These are phyloP conservation scores for cat (Felis catus) DNA, from an alignment of 2,113 vertebrate genomes.

Conservation along the genomic window DNA sequence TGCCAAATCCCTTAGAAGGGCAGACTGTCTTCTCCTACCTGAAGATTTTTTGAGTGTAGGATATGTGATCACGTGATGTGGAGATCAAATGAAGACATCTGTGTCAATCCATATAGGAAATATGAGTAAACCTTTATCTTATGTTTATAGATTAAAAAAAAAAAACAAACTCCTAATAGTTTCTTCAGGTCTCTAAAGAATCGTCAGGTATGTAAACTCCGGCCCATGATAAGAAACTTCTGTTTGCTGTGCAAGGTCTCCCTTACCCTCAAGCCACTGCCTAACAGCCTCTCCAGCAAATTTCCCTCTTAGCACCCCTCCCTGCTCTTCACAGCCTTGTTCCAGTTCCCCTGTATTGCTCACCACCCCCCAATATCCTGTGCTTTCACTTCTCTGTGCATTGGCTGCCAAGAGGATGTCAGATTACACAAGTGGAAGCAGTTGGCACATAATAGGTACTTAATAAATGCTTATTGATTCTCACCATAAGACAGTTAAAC, in stretches of 20 bases:
- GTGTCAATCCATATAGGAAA: neutral
- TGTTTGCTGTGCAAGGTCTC: neutral
- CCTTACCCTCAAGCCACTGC: neutral
- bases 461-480: slow-evolving; percentile 32
- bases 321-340: neutral
- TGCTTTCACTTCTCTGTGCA: neutral
- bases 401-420: neutral
- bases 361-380: neutral
- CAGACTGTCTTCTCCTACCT: neutral
- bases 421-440: neutral
- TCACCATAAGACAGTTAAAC: neutral
- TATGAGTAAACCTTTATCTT: neutral
- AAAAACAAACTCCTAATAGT: slow-evolving; percentile 17
- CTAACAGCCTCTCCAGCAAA: neutral
- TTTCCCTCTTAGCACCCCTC: neutral
- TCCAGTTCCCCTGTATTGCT: slow-evolving; percentile 18
- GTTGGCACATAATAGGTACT: neutral
- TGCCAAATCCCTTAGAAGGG: neutral
- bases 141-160: neutral
- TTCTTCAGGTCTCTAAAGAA: slow-evolving; percentile 14
- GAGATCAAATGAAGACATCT: slow-evolving; percentile 14
- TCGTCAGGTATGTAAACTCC: neutral
- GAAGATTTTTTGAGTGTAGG: neutral
- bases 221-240: neutral
- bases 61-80: neutral